Base-by-base conservation (phyloP, 92 coral and sea anemone species). In the Meandrina meandrites region DNA sequence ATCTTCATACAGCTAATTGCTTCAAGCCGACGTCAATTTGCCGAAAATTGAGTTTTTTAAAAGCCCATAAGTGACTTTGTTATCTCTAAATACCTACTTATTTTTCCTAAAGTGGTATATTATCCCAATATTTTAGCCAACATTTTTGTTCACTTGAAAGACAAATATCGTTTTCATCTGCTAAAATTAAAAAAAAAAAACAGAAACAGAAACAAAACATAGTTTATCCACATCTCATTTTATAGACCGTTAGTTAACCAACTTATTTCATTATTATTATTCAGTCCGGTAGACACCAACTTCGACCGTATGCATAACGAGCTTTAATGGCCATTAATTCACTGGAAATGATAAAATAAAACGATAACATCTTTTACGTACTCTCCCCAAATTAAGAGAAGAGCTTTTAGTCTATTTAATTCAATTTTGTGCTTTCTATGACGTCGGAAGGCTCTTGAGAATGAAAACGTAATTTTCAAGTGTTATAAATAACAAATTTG, bases 311-410 rank as follows among this genome's bases (percentile, higher is more conserved):
- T 19, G 51, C n/a, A 37, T 42, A 37, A 73, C 35, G 45, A 73
- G 51, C 22, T n/a, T n/a, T n/a, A n/a, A n/a, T n/a, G n/a, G n/a
- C n/a, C n/a, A 58, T 62, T 79, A 57, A 79, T 58, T 57, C 71
- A 62, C 31, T 19, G 21, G 56, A 21, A 76, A 76, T 30, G 24
- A 14, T 13, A 24, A 36, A 28, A 27, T 30, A 18, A n/a, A 19
- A 53, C 4, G 81, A 78, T 57, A 22, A 57, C 8, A 3, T 19
- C 72, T 34, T 79, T 36, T 11, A 60, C 30, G 40, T 7, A 37
- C 40, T 34, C 22, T 18, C 19, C 10, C 22, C 11, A 73, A 35
- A 73, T 73, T 73, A 40, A 18, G 14, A 51, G 16, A 40, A 34
- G 78, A 6, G 35, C 78, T 73, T 71, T 34, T 3, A 57, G 15